Conservation (phyloP, 2,888 invertebrate species). For the Tethea ocularis region DNA sequence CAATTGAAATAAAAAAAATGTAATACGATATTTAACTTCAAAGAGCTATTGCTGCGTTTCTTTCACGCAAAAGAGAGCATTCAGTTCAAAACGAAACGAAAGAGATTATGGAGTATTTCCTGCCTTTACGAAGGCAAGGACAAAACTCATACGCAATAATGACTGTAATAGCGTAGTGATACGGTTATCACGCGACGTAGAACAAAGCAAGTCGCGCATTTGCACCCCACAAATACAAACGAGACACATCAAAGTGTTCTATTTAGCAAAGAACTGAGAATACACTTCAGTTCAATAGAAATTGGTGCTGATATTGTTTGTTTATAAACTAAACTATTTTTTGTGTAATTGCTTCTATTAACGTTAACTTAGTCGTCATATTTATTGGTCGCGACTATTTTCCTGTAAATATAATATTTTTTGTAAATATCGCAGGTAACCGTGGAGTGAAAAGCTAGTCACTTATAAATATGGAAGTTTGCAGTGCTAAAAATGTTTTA, state of each 20-base stretch:
- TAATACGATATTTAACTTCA: too few species aligned
- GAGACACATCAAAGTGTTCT: slow-evolving; percentile 34
- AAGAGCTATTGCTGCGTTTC: background rate
- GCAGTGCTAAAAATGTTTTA: too few species aligned
- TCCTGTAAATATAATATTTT: too few species aligned
- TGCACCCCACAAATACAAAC: slow-evolving; percentile 26
- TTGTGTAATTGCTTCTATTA: too few species aligned
- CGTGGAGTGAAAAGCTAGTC: too few species aligned
- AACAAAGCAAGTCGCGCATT: slow-evolving; percentile 27
- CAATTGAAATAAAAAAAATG: too few species aligned
- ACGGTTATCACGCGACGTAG: slow-evolving; percentile 19
- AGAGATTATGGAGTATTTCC: background rate
- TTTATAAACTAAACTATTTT: too few species aligned
- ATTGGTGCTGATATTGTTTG: background rate
- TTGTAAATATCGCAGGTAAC: too few species aligned
- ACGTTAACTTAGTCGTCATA: too few species aligned
- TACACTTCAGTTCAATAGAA: slow-evolving; percentile 19
- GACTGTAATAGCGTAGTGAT: slow-evolving; percentile 8
- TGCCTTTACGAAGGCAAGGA: background rate
- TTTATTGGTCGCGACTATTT: too few species aligned
- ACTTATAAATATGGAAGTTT: too few species aligned
- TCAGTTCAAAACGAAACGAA: background rate
- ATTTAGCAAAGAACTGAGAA: slow-evolving; percentile 30
- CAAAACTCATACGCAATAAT: background rate
- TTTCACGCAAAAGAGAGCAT: background rate